Evolutionary conservation across 2,113 vertebrate genomes (phyloP), one percentile per base, ranked within the genome.

Genomic region (Oreocharis arfaki): DNA sequence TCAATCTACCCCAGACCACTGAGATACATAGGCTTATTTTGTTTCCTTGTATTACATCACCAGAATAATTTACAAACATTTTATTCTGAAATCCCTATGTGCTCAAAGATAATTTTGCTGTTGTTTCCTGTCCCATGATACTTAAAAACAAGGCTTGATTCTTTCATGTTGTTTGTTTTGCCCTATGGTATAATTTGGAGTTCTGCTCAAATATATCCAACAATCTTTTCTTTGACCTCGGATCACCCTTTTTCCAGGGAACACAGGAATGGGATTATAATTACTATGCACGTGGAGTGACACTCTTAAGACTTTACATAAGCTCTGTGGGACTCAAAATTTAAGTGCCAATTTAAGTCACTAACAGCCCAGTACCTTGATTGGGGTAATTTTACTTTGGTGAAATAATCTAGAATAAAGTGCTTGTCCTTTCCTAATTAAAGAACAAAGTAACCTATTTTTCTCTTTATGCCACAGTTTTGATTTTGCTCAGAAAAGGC

Each of bases 191-290:
- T 91, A 93, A 93, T 95, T 96, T 80, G 56, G 55, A 73, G 73
- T 88, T 95, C 74, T 88, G 78, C 63, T 94, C 89, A 94, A 91
- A 77, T 91, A 80, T 80, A 94, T 69, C 61, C 81, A 84, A 59
- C 2, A 5, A 75, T 91, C 69, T 94, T 87, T 93, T 61, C 73
- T 94, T 93, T 94, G 74, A 83, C 78, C 70, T 80, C 2, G 0
- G 27, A 90, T 60, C 56, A 88, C 64, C 41, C 41, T 96, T 90
- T 59, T 92, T 63, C n/a, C 60, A 86, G 69, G 42, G 42, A 80
- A 87, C 64, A 74, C 24, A 84, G 37, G 47, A 63, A 94, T 42
- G 26, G 57, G 64, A 86, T 73, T 93, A 41, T 86, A 96, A 92
- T 86, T 90, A 88, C 82, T 37, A 86, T 42, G 55, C 22, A 70